Conservation (phyloP, 64 coral and sea anemone species). For the Montipora cactus region DNA sequence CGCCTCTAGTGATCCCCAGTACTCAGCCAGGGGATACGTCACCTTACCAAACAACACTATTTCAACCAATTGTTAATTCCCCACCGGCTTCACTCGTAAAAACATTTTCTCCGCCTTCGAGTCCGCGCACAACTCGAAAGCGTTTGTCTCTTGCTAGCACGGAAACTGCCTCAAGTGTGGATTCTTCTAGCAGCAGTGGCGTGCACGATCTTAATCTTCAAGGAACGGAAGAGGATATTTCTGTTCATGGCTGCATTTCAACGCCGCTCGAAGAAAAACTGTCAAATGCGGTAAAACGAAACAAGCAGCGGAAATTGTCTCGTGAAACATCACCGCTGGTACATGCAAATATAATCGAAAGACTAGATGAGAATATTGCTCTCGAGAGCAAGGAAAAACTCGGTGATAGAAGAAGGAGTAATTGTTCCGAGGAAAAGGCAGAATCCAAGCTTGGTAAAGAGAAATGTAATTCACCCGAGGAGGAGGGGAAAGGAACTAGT, state of each 20-base stretch:
- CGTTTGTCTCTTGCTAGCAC: constrained; percentile 75
- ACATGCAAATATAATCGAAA: constrained; percentile 31
- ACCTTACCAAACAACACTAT: constrained; percentile 68
- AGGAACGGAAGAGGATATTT: constrained; percentile 56
- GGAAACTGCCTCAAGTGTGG: constrained; percentile 76
- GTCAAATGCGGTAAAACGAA: constrained; percentile 30
- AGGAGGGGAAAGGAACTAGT: constrained; percentile 66
- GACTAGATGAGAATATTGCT: not conserved
- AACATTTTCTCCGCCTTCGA: constrained; percentile 43
- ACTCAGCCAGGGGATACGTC: constrained; percentile 83
- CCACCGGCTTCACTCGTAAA: constrained; percentile 47
- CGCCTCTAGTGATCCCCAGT: constrained; percentile 77
- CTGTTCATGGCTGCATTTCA: constrained; percentile 8
- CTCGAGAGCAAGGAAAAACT: not conserved
- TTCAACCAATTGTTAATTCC: constrained; percentile 62
- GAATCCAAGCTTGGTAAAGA: constrained; percentile 33
- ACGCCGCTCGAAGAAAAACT: constrained; percentile 48
- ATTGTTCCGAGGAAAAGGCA: not conserved
- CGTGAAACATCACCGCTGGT: constrained; percentile 6
- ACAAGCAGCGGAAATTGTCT: constrained; percentile 34
- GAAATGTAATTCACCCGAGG: constrained; percentile 9
- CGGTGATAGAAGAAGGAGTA: constrained; percentile 1
- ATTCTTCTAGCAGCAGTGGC: constrained; percentile 84
- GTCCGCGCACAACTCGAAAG: constrained; percentile 63
- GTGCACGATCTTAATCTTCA: constrained; percentile 72